These are phyloP conservation scores for Trichosurus vulpecula DNA, from an alignment of 2,797 vertebrate genomes.

Conservation along the genomic window DNA sequence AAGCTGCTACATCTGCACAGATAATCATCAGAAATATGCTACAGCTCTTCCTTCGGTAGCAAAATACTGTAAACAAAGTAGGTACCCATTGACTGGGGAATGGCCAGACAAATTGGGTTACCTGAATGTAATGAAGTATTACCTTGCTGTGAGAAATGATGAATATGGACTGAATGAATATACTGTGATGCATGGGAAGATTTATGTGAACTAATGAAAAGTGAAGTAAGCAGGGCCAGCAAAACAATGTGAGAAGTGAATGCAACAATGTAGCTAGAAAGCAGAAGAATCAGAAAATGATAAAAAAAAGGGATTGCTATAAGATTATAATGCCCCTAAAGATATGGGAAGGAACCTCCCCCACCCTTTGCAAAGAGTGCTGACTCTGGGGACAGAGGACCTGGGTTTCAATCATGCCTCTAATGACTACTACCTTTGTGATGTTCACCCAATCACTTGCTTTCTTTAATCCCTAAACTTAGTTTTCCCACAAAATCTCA, in stretches of 20 bases:
- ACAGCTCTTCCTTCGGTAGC: neutral
- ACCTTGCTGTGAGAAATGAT: neutral
- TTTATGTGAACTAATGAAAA: neutral
- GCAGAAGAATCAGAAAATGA: neutral
- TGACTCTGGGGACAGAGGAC: neutral
- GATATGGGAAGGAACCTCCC: neutral
- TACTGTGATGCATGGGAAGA: neutral
- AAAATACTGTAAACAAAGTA: neutral
- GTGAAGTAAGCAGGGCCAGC: neutral
- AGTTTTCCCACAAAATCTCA: neutral
- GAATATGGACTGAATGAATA: neutral
- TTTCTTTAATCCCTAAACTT: neutral
- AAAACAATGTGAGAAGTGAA: neutral
- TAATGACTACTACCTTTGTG: neutral
- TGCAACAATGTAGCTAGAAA: neutral
- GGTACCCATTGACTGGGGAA: neutral
- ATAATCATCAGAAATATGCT: neutral
- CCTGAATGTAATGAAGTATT: neutral
- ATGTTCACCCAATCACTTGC: neutral
- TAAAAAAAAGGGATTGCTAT: neutral
- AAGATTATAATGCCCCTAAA: neutral
- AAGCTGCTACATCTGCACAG: neutral
- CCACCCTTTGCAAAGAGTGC: neutral
- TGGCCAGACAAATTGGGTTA: neutral
- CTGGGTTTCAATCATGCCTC: neutral